A percentile compares a stretch with the other conserved stretches of the same genome.
Conservation (phyloP, 1,140 invertebrate genomes). For the Drosophila prosaltans region DNA sequence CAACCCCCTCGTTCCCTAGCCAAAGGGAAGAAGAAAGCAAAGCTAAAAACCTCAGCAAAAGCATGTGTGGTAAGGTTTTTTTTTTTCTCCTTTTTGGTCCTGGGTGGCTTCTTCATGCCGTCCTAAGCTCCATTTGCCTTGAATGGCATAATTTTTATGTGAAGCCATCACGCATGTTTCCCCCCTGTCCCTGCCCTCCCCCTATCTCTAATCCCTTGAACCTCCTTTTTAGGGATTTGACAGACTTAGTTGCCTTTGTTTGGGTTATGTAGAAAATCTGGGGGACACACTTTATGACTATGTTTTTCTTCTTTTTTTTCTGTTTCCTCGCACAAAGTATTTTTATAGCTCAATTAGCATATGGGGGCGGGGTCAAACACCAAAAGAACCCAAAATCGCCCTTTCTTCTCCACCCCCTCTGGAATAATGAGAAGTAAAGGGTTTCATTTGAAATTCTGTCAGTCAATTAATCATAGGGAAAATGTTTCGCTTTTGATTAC, state of each 20-base stretch:
- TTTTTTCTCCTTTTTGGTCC: slow-evolving; percentile 13
- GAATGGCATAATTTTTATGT: slow-evolving; percentile 81
- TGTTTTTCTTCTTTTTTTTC: slow-evolving; percentile 45
- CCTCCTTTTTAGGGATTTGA: slow-evolving; percentile 49
- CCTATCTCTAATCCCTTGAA: neutral
- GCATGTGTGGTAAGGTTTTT: slow-evolving; percentile 38
- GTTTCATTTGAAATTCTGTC: slow-evolving; percentile 20
- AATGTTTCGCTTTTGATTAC: slow-evolving; percentile 6
- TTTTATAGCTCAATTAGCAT: slow-evolving; percentile 80
- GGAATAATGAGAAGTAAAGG: slow-evolving; percentile 14
- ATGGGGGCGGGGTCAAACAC: slow-evolving; percentile 43
- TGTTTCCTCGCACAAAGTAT: slow-evolving; percentile 65
- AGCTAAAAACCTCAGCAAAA: slow-evolving; percentile 11
- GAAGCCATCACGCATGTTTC: slow-evolving; percentile 76
- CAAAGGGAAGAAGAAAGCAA: slow-evolving; percentile 34
- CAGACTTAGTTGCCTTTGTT: slow-evolving; percentile 64
- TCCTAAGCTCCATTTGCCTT: slow-evolving; percentile 77
- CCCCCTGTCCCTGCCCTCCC: slow-evolving; percentile 13
- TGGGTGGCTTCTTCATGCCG: slow-evolving; percentile 28
- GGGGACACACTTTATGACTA: slow-evolving; percentile 59
- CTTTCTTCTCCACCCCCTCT: neutral
- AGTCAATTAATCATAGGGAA: slow-evolving; percentile 62
- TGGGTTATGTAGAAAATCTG: slow-evolving; percentile 59
- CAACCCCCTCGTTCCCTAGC: neutral
- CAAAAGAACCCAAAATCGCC: slow-evolving; percentile 1